Conservation (phyloP, 2,888 invertebrate species). For the Laspeyria flexula region DNA sequence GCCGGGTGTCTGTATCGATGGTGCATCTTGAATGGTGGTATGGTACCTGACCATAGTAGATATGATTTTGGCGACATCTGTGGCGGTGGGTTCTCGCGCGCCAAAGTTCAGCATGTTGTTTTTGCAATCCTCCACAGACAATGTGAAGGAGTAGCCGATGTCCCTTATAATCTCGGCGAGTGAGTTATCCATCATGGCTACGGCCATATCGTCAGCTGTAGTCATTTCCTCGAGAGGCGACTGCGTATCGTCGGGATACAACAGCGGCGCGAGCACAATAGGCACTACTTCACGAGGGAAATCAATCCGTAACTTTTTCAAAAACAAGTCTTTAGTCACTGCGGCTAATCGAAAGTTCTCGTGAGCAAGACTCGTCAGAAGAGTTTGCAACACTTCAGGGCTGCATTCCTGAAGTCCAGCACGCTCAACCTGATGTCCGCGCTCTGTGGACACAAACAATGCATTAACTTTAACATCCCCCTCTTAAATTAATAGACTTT, state of each 20-base stretch:
- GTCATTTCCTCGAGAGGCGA: conserved; percentile 88
- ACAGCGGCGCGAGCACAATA: conserved; percentile 94
- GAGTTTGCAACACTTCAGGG: conserved; percentile 94
- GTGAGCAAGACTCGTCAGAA: conserved; percentile 88
- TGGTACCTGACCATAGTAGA: conserved; percentile 95
- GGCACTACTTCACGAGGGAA: conserved; percentile 96
- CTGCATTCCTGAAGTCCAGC: conserved; percentile 96
- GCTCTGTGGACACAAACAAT: conserved; percentile 73
- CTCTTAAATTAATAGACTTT: background rate
- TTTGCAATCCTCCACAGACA: conserved; percentile 94
- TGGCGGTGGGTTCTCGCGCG: conserved; percentile 92
- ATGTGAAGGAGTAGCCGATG: conserved; percentile 96
- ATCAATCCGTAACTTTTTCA: conserved; percentile 93
- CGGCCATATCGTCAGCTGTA: conserved; percentile 86
- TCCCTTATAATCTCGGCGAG: conserved; percentile 96
- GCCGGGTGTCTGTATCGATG: conserved; percentile 89
- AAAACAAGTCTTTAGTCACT: conserved; percentile 92
- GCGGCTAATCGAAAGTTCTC: conserved; percentile 88
- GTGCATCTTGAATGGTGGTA: conserved; percentile 87
- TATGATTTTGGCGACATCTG: conserved; percentile 93
- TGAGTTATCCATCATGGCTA: conserved; percentile 90
- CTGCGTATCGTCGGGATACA: conserved; percentile 93
- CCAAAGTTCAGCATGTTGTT: conserved; percentile 93
- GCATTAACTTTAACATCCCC: conserved; percentile 7
- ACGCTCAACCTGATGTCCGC: conserved; percentile 89